Base-by-base conservation (phyloP, 2,888 invertebrate genomes). In the Ormyrus nitidulus region DNA sequence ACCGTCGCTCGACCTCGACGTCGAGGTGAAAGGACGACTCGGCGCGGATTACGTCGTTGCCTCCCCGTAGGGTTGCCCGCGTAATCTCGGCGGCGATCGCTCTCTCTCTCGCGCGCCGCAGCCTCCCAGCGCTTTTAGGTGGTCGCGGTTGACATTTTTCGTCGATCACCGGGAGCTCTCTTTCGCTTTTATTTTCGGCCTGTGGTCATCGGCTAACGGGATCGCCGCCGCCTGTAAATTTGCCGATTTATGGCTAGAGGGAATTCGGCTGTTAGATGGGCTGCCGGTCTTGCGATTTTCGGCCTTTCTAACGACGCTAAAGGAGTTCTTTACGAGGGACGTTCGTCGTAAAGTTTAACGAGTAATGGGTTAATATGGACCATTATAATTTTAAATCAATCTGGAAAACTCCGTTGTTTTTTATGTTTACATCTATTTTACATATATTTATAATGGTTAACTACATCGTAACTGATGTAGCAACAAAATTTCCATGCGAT, bases 21-120 rank as follows among this genome's bases (percentile, higher is more conserved):
- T 82, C 83, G 84, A 86, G 86, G 79, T 82, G 80, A 83, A 80
- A 73, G 77, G 79, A 65, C 65, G 51, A 9, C 34, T 54, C 62
- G 51, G 64, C 44, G 64, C 13, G 8, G 56, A 68, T 68, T 77
- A 69, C 77, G 34, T 34, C 64, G 65, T 66, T 81, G 71, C 59
- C 71, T 78, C 71, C 71, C 62, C 10, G 44, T 7, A 34, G 51
- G 34, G 49, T 64, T 48, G 11, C 6, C 34, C 58, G 56, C 48
- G 49, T 69, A 74, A 78, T 78, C 81, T 78, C 62, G 11, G 8
- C 44, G n/a, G 19, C 71, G 68, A 79, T 68, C 80, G 62, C 0
- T 34, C 34, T 34, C 34, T 34, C 34, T 34, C 34, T 34, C 34
- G 34, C 34, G 34, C 34, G 34, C 34, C 54, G 64, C 54, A 79